phyloP scores from a whole-genome alignment of 2,888 invertebrate species.

The Pilophorus perplexus region DNA sequence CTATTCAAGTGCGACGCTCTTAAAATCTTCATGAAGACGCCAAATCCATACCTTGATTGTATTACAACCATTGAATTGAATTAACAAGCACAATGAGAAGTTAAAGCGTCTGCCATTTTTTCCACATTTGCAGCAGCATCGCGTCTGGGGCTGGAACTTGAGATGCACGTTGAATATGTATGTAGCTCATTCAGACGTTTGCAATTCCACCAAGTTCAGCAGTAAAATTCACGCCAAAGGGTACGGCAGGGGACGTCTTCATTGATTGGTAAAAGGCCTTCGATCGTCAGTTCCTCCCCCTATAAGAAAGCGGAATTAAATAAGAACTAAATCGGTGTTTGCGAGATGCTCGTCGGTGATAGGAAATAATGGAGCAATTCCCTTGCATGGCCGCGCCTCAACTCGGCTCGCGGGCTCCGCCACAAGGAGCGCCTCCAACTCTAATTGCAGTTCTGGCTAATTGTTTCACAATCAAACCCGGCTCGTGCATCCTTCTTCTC shows the following conservation, averaged over 20 bases:
- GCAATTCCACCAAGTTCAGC: not conserved
- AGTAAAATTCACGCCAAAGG: too few species aligned
- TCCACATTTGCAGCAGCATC: too few species aligned
- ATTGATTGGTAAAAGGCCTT: not conserved
- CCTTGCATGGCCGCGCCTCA: constrained; percentile 28
- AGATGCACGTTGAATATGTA: too few species aligned
- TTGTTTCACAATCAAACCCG: constrained; percentile 35
- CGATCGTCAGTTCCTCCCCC: not conserved
- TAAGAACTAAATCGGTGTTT: constrained; percentile 34
- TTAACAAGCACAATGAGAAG: too few species aligned
- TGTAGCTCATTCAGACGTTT: not conserved
- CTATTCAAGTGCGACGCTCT: not conserved
- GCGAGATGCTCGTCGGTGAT: constrained; percentile 21
- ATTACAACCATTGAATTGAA: too few species aligned
- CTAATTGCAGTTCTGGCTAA: constrained; percentile 26
- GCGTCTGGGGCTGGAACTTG: too few species aligned
- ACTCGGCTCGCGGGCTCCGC: constrained; percentile 1
- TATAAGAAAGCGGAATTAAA: constrained; percentile 35
- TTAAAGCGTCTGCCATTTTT: too few species aligned
- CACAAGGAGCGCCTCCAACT: constrained; percentile 8
- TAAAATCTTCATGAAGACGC: too few species aligned
- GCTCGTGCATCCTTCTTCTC: too few species aligned
- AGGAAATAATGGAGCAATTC: constrained; percentile 37
- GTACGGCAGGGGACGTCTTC: constrained; percentile 11
- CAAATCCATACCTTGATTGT: too few species aligned